phyloP scores from a whole-genome alignment of 2,113 vertebrate genomes.

The Lonchura striata region DNA sequence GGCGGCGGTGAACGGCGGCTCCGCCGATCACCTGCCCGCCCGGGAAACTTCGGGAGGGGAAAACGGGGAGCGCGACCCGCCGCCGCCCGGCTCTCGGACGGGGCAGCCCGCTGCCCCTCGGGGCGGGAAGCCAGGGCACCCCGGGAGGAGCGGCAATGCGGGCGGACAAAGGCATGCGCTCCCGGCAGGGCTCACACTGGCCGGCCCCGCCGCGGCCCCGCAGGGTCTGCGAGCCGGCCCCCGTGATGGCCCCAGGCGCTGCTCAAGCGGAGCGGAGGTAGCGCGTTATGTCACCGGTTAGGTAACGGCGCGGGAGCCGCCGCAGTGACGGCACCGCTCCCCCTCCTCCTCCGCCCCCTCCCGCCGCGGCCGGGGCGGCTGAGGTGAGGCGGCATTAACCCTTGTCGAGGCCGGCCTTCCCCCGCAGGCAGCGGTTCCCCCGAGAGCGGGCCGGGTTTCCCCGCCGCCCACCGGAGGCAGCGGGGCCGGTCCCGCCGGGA shows the following conservation, averaged over 20 bases:
- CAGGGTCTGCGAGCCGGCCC: background rate
- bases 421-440: background rate
- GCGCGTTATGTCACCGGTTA: conserved; percentile 33
- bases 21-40: background rate
- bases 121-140: background rate
- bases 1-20: background rate
- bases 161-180: background rate
- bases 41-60: background rate
- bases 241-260: background rate
- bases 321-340: background rate
- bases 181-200: background rate
- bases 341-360: background rate
- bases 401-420: background rate
- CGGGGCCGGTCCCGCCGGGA: background rate
- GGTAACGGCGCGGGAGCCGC: background rate
- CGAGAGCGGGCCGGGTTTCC: background rate
- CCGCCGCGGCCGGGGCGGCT: background rate
- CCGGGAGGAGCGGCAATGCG: background rate
- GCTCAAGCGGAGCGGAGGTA: conserved; percentile 4
- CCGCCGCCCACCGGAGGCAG: background rate
- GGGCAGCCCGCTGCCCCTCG: background rate
- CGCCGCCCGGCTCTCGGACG: background rate
- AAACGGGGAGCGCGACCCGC: background rate
- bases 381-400: background rate
- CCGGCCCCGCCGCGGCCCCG: background rate